A percentile compares a stretch with the other conserved stretches of the same genome.
These are phyloP conservation scores for Phaonia tiefii DNA, from an alignment of 2,888 invertebrate species.

Conservation along the genomic window DNA sequence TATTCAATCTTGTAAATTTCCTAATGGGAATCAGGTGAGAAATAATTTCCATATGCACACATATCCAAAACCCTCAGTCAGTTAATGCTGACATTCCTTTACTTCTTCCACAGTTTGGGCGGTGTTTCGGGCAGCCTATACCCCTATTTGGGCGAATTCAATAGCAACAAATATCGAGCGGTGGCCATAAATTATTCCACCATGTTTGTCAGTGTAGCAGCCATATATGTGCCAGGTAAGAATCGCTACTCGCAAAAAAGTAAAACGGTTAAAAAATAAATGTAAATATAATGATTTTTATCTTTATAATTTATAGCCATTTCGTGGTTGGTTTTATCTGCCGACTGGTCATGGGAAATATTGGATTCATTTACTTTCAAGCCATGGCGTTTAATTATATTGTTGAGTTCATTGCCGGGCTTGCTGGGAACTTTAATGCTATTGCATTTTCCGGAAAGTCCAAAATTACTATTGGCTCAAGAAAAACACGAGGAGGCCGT, in stretches of 20 bases:
- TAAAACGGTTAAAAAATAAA: neutral
- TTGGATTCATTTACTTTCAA: conserved; percentile 72
- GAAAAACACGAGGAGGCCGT: conserved; percentile 70
- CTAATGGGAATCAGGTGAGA: conserved; percentile 74
- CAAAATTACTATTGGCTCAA: conserved; percentile 73
- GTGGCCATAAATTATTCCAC: conserved; percentile 76
- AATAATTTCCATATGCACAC: conserved; percentile 24
- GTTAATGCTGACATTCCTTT: neutral
- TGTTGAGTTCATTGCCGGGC: conserved; percentile 73
- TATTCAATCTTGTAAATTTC: conserved; percentile 75
- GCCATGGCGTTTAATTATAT: conserved; percentile 75
- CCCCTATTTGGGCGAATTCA: conserved; percentile 76
- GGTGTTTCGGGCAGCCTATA: conserved; percentile 74
- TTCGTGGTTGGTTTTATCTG: conserved; percentile 74
- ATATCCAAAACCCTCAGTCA: conserved; percentile 16
- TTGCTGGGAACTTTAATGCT: conserved; percentile 72
- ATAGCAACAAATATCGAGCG: conserved; percentile 74
- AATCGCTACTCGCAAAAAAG: neutral
- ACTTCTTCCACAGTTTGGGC: conserved; percentile 70
- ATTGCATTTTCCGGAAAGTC: conserved; percentile 74
- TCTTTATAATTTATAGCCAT: conserved; percentile 66
- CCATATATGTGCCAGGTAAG: conserved; percentile 76
- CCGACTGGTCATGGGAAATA: conserved; percentile 73
- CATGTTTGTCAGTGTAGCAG: conserved; percentile 76
- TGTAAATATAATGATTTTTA: neutral